Evolutionary conservation across 2,888 invertebrate genomes (phyloP).

Genomic region (Spialia ferax): DNA sequence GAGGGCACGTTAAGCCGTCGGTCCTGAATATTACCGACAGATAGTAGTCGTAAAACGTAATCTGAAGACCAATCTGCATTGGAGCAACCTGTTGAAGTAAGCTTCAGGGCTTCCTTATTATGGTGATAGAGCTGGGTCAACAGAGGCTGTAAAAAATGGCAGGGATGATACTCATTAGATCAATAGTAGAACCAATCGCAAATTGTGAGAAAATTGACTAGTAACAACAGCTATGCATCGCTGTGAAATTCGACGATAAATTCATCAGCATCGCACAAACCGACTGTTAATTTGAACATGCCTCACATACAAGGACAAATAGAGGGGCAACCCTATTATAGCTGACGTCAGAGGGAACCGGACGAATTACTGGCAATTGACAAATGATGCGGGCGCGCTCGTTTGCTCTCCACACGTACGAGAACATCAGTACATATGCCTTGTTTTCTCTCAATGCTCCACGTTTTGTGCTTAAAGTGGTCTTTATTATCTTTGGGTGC

Average conservation of each 20-base stretch:
- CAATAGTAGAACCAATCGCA: not conserved
- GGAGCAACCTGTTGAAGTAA: too few species aligned
- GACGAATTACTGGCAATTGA: conserved; percentile 36
- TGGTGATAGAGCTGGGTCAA: too few species aligned
- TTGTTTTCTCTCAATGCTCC: conserved; percentile 22
- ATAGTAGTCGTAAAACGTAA: too few species aligned
- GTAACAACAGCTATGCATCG: conserved; percentile 12
- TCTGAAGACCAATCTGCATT: too few species aligned
- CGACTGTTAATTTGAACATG: conserved; percentile 40
- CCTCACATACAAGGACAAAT: conserved; percentile 39
- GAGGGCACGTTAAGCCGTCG: too few species aligned
- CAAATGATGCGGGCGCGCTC: conserved; percentile 43
- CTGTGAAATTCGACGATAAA: conserved; percentile 22
- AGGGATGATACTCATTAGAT: too few species aligned
- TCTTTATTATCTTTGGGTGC: not conserved
- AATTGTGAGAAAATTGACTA: not conserved
- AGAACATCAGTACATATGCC: too few species aligned
- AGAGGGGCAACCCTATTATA: conserved; percentile 34
- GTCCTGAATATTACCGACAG: too few species aligned
- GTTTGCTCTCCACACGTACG: conserved; percentile 37
- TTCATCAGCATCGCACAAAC: conserved; percentile 19
- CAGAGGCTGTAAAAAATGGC: too few species aligned
- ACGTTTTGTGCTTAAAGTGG: conserved; percentile 4
- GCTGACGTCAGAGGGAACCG: conserved; percentile 38
- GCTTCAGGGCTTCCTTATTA: too few species aligned